Conservation (phyloP, 2,113 vertebrate genomes). For the Gnathonemus longibarbis region DNA sequence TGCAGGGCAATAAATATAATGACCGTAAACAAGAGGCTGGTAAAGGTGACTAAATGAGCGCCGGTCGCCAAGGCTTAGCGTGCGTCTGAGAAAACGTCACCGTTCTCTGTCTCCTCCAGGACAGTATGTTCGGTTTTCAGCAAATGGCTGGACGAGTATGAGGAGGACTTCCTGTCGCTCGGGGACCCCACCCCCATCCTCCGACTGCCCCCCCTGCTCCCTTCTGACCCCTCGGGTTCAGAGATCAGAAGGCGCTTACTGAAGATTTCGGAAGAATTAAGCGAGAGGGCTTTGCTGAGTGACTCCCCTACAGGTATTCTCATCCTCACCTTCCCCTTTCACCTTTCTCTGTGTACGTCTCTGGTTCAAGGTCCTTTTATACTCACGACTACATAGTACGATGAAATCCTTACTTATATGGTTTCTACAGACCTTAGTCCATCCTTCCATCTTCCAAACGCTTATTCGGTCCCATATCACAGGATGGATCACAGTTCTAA, state of each 20-base stretch:
- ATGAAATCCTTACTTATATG: not conserved
- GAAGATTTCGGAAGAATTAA: slow-evolving; percentile 57
- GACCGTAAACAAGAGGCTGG: not conserved
- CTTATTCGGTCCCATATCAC: not conserved
- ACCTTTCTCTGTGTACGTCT: not conserved
- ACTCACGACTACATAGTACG: not conserved
- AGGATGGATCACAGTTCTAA: not conserved
- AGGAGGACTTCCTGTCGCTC: slow-evolving; percentile 69
- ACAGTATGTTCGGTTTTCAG: slow-evolving; percentile 65
- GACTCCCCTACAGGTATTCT: slow-evolving; percentile 40
- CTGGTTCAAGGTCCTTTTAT: not conserved
- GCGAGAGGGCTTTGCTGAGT: slow-evolving; percentile 55
- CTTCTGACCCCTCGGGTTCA: slow-evolving; percentile 52
- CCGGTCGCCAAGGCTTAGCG: not conserved
- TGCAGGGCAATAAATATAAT: not conserved
- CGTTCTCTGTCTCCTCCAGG: slow-evolving; percentile 35
- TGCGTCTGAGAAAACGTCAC: not conserved
- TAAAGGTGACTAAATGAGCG: not conserved
- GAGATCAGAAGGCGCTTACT: slow-evolving; percentile 53
- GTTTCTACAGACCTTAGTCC: not conserved
- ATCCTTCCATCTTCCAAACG: not conserved
- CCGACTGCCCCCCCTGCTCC: slow-evolving; percentile 58
- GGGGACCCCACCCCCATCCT: slow-evolving; percentile 63
- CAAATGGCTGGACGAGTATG: slow-evolving; percentile 74
- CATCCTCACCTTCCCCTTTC: not conserved